Base-by-base conservation (phyloP, 2,113 vertebrate species). In the Centrocercus urophasianus region DNA sequence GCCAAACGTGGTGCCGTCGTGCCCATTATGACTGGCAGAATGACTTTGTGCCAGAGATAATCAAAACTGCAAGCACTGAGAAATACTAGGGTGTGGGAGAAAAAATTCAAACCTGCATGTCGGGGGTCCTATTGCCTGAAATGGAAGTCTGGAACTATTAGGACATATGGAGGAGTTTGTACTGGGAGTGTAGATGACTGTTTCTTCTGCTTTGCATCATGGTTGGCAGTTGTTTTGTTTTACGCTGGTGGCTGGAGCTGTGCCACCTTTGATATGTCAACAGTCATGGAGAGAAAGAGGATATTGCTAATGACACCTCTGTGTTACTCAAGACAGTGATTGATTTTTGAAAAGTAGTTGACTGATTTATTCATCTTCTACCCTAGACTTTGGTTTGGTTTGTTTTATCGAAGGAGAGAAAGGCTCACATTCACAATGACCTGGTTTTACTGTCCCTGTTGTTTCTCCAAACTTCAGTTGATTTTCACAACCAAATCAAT, bases 371-470 rank as follows among this genome's bases (percentile, higher is more conserved):
- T 77, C 21, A 36, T 73, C 8, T 5, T 59, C 28, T 88, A 75
- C 65, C n/a, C 47, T 2, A 3, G 65, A 61, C 14, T 74, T 77
- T 8, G 8, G 4, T 66, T 93, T 69, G 19, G 24, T 52, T 89
- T 72, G 6, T 65, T 27, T 43, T 83, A 83, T 77, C 10, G 9
- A 20, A 66, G 22, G 70, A 71, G 32, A 8, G 64, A 67, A 83
- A 66, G 3, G 14, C 64, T 78, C 6, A 1, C 0, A 0, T 67
- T 78, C 5, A 6, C 2, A 1, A 6, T 73, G 60, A 56, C 21
- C 22, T 27, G 7, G n/a, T 91, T 67, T 88, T 84, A 48, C 20
- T 57, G 3, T 61, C 28, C 65, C 9, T 59, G 4, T 32, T 59
- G 14, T 27, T 89, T 90, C 84, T 17, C 38, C n/a, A 77, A 73